Percentiles rank a stretch among this genome's conserved stretches.
phyloP scores from a whole-genome alignment of 2,888 invertebrate species.

The Cacoxenus indagator region DNA sequence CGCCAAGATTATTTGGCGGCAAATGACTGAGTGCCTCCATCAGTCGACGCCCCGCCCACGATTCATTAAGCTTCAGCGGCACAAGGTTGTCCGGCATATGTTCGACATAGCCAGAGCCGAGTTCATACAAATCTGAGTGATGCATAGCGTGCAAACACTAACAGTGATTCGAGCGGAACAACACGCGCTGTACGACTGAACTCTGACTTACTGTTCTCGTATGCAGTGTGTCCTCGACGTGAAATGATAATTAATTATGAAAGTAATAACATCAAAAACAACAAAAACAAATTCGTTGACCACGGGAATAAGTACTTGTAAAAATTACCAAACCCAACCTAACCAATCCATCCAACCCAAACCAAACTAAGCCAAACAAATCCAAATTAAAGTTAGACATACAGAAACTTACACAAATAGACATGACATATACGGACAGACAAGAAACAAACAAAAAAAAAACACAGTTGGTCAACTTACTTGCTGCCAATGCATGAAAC shows the following conservation, averaged over 20 bases:
- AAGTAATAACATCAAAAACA: constrained; percentile 6
- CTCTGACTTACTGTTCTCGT: neutral
- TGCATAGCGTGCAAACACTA: neutral
- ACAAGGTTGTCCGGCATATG: constrained; percentile 36
- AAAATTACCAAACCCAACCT: neutral
- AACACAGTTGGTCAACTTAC: constrained; percentile 43
- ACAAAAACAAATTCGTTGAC: neutral
- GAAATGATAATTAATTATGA: constrained; percentile 1
- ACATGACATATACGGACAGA: no score
- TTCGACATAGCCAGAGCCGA: neutral
- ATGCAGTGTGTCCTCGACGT: neutral
- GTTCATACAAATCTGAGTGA: constrained; percentile 5
- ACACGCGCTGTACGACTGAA: neutral
- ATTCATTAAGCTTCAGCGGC: constrained; percentile 73
- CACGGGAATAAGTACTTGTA: neutral
- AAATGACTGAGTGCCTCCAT: constrained; percentile 71
- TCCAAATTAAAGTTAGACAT: no score
- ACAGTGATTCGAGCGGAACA: neutral
- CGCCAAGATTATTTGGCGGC: constrained; percentile 56
- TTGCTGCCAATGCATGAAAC: constrained; percentile 58
- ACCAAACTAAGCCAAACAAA: neutral
- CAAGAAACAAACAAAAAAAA: neutral
- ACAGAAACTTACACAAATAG: no score
- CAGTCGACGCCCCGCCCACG: constrained; percentile 75
- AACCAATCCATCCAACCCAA: neutral